Evolutionary conservation across 2,888 invertebrate genomes (phyloP), one percentile per base, ranked within the genome.

Genomic region (Sceliomorpha sp.): DNA sequence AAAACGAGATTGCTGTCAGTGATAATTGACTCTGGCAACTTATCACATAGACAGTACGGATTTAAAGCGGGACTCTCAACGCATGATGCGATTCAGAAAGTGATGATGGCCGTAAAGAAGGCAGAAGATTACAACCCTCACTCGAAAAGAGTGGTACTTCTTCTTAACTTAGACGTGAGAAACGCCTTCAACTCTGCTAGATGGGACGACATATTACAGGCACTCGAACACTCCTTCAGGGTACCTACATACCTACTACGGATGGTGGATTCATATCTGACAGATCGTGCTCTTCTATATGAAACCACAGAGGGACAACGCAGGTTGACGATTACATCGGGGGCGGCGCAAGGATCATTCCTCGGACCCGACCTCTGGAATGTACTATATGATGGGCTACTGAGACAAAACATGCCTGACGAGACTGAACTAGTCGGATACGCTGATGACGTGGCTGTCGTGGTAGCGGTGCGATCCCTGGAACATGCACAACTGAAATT

Each of bases 1-100:
- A 69, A 68, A 10, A 31, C 32, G n/a, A 71, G 80, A 34, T 27
- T 83, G 14, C 13, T 37, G 10, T 29, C 48, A 20, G 50, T 63
- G 13, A 5, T 5, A 20, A 17, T 78, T 4, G 72, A 70, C 9
- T 37, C 47, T 1, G 58, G 58, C 3, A 45, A 42, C 29, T 39
- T 47, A 1, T 45, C 58, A 3, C 42, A 27, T n/a, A 24, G 17
- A 9, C 45, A 47, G 10, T 48, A 50, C 9, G 72, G 68, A 1
- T 44, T 42, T 10, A 47, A 5, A 5, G 20, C 20, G 20, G 20
- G 20, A 2, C 5, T 14, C 3, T 69, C 20, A 5, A 5, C 5
- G 20, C 3, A 4, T 20, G 20, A 20, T 20, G 20, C 20, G 3
- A 20, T 20, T 4, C 20, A 5, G 20, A 5, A 20, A 5, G 20